phyloP scores from a whole-genome alignment of 2,888 invertebrate species.

The Muschampia plurimacula region DNA sequence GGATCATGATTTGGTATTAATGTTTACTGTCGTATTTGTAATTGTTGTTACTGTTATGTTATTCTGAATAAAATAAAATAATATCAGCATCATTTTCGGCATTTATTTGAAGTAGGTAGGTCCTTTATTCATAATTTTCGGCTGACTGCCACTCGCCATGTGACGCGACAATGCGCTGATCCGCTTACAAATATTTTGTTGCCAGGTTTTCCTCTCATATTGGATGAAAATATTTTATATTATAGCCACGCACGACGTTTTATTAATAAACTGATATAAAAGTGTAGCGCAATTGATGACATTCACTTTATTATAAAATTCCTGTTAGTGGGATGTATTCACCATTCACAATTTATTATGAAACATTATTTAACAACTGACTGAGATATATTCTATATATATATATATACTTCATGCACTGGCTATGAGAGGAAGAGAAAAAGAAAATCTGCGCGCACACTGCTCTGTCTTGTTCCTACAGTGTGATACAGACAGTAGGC shows the following conservation, averaged over 20 bases:
- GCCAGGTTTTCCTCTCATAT: constrained; percentile 17
- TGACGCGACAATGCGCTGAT: constrained; percentile 30
- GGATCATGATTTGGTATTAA: too few species aligned
- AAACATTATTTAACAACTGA: too few species aligned
- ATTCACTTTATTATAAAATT: background rate
- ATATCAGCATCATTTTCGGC: background rate
- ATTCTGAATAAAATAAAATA: background rate
- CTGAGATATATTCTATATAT: too few species aligned
- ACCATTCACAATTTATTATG: too few species aligned
- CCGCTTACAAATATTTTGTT: constrained; percentile 35
- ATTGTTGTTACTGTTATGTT: too few species aligned
- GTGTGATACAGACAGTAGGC: too few species aligned
- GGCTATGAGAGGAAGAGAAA: too few species aligned
- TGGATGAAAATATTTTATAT: constrained; percentile 29
- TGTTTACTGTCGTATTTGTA: too few species aligned
- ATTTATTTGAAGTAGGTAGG: background rate
- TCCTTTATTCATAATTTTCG: constrained; percentile 15
- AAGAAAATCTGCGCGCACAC: too few species aligned
- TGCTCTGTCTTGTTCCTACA: too few species aligned
- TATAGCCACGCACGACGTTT: background rate
- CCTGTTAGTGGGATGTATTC: too few species aligned
- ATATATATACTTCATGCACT: too few species aligned
- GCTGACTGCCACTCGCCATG: constrained; percentile 18
- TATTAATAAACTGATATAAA: constrained; percentile 12
- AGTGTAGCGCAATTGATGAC: background rate